Conservation (phyloP, 2,888 invertebrate species). For the Patella caerulea region DNA sequence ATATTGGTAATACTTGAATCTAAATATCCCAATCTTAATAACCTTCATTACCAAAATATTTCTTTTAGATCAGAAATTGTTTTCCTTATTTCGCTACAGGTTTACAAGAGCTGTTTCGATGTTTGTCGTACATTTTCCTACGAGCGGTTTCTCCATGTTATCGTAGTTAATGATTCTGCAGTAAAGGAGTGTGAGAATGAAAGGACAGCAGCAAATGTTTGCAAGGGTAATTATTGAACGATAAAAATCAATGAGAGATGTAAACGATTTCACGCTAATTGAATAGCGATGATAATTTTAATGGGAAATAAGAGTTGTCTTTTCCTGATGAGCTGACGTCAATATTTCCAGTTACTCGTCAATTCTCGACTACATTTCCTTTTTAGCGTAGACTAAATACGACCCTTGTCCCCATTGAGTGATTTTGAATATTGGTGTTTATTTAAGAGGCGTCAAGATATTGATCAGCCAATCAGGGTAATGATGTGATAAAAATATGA, state of each 20-base stretch:
- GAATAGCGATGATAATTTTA: constrained; percentile 4
- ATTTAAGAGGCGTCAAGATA: neutral
- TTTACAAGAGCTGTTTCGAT: neutral
- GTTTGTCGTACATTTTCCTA: neutral
- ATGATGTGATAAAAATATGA: neutral
- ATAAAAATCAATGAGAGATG: neutral
- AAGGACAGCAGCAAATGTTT: neutral
- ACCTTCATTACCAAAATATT: too few relatives aligned
- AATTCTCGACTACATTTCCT: neutral
- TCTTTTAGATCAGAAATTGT: too few relatives aligned
- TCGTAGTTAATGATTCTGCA: neutral
- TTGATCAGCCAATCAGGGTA: neutral
- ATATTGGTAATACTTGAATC: too few relatives aligned
- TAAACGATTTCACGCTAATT: neutral
- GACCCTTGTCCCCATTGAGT: neutral
- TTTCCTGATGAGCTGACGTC: neutral
- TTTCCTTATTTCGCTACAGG: too few relatives aligned
- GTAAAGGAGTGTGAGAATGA: neutral
- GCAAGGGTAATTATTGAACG: neutral
- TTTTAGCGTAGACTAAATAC: neutral
- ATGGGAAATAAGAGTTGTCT: neutral
- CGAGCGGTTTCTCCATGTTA: neutral
- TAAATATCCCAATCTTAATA: too few relatives aligned
- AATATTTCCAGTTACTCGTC: neutral
- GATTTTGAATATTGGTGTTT: constrained; percentile 7